phyloP scores from a whole-genome alignment of 35 echinoderm and acorn worm genomes.

The Anneissia japonica region DNA sequence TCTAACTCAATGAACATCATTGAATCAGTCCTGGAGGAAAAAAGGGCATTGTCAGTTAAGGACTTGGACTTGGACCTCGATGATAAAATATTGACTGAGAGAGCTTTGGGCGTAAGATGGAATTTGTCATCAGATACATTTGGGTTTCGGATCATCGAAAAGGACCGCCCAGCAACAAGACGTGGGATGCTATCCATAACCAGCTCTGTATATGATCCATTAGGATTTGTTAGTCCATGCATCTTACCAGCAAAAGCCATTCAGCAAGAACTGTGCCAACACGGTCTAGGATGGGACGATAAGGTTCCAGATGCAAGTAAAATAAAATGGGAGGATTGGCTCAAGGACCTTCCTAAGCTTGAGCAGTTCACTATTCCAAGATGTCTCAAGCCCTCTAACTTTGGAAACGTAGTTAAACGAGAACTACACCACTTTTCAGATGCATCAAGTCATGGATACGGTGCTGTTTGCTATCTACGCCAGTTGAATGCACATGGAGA shows the following conservation, averaged over 20 bases:
- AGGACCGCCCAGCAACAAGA: slow-evolving; percentile 37
- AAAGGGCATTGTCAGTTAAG: too few relatives aligned
- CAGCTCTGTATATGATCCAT: slow-evolving; percentile 41
- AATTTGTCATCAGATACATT: slow-evolving; percentile 23
- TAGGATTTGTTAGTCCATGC: slow-evolving; percentile 40
- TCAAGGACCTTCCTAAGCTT: slow-evolving; percentile 40
- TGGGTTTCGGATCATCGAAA: slow-evolving; percentile 2
- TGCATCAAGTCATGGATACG: slow-evolving; percentile 53
- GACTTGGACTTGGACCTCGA: not conserved
- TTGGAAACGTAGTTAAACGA: slow-evolving; percentile 4
- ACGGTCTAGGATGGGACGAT: slow-evolving; percentile 38
- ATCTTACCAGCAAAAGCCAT: slow-evolving; percentile 39
- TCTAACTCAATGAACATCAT: too few relatives aligned
- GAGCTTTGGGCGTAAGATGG: slow-evolving; percentile 47
- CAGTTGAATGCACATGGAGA: not conserved
- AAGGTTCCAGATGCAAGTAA: not conserved
- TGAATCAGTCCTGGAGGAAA: too few relatives aligned
- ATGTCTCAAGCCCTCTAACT: slow-evolving; percentile 17
- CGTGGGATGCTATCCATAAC: slow-evolving; percentile 43
- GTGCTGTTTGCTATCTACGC: slow-evolving; percentile 41
- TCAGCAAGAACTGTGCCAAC: slow-evolving; percentile 38
- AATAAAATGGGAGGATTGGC: slow-evolving; percentile 33
- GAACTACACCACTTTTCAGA: slow-evolving; percentile 73
- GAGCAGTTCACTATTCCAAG: slow-evolving; percentile 27
- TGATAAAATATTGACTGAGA: slow-evolving; percentile 12